Conservation (phyloP, 2,113 vertebrate genomes). For the Suricata suricatta region DNA sequence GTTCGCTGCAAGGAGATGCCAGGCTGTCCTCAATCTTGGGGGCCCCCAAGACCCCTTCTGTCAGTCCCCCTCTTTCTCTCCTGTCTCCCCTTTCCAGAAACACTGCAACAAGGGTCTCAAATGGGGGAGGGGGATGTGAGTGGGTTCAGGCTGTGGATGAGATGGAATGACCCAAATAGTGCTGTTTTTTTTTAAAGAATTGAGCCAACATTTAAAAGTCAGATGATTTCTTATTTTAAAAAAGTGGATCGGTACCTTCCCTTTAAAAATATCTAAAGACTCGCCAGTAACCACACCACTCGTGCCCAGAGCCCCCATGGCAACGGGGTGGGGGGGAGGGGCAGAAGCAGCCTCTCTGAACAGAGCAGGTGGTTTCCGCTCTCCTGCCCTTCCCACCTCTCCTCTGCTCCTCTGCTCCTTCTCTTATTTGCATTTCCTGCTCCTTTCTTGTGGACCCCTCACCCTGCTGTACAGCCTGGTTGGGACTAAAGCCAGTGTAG, state of each 20-base stretch:
- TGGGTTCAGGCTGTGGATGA: not conserved
- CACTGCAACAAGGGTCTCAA: not conserved
- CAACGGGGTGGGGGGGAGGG: too few relatives aligned
- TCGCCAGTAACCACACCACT: not conserved
- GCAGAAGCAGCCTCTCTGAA: not conserved
- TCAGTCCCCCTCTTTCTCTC: not conserved
- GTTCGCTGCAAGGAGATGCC: not conserved
- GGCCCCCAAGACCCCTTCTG: accelerated
- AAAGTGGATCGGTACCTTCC: not conserved
- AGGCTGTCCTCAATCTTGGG: not conserved
- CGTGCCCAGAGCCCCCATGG: accelerated
- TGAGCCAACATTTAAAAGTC: slow-evolving; percentile 5
- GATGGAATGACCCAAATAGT: not conserved
- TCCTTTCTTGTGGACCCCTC: not conserved
- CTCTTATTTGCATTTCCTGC: not conserved
- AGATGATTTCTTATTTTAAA: not conserved
- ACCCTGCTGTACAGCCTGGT: accelerated
- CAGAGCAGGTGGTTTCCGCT: not conserved
- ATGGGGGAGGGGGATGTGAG: not conserved
- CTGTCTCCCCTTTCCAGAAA: not conserved
- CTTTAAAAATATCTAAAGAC: not conserved
- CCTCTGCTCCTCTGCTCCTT: not conserved
- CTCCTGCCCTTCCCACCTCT: not conserved
- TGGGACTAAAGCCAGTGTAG: not conserved
- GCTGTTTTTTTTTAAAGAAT: not conserved